phyloP scores from a whole-genome alignment of 2,113 vertebrate species.

The Mustelus asterias region DNA sequence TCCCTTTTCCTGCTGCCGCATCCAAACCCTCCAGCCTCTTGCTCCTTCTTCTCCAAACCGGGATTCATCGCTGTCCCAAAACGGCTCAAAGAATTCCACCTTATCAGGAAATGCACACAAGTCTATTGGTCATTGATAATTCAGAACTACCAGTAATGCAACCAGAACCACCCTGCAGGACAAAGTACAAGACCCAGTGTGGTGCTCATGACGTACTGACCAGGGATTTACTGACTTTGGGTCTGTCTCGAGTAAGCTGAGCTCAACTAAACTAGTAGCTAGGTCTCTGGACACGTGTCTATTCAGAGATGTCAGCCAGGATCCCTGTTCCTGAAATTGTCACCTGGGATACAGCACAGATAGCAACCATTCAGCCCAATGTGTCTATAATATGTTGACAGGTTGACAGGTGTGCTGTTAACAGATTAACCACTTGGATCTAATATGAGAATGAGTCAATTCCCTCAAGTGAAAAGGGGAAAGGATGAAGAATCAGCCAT shows the following conservation, averaged over 20 bases:
- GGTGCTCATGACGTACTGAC: background rate
- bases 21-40: conserved; percentile 89
- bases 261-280: background rate
- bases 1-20: conserved; percentile 90
- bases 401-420: too few relatives aligned
- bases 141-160: background rate
- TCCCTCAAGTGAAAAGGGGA: background rate
- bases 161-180: background rate
- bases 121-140: background rate
- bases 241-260: background rate
- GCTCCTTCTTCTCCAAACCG: conserved; percentile 81
- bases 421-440: too few relatives aligned
- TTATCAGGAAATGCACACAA: conserved; percentile 44
- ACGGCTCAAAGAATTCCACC: conserved; percentile 91
- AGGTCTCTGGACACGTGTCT: background rate
- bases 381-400: background rate
- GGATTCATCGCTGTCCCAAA: conserved; percentile 92
- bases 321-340: background rate
- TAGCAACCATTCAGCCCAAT: too few relatives aligned
- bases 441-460: background rate
- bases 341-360: background rate
- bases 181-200: background rate
- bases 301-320: background rate
- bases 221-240: background rate
- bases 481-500: background rate